Evolutionary conservation across 2,113 vertebrate genomes (phyloP).

Genomic region (Bettongia penicillata): DNA sequence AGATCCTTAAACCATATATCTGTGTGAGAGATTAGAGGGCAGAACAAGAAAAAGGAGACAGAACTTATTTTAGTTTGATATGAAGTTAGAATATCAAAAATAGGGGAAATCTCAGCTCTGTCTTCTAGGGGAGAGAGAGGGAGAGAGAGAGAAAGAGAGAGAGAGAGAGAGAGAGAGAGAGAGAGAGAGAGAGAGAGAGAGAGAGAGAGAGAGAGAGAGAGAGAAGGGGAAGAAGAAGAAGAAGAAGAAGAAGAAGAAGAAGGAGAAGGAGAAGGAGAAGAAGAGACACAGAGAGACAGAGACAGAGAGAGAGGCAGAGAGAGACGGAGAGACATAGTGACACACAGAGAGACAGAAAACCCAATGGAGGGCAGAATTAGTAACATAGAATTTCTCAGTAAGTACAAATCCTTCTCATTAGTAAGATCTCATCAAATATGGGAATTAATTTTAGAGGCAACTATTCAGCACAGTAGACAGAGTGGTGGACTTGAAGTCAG

Average conservation of each 20-base stretch:
- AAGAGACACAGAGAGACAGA: too few relatives aligned
- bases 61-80: not conserved
- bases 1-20: not conserved
- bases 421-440: not conserved
- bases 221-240: too few relatives aligned
- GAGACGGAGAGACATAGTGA: too few relatives aligned
- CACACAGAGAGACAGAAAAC: too few relatives aligned
- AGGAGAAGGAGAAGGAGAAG: too few relatives aligned
- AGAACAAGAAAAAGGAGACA: not conserved
- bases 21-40: not conserved
- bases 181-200: too few relatives aligned
- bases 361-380: not conserved
- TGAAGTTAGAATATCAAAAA: not conserved
- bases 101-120: not conserved
- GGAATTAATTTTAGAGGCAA: not conserved
- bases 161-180: too few relatives aligned
- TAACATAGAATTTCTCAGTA: not conserved
- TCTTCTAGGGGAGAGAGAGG: not conserved
- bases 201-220: too few relatives aligned
- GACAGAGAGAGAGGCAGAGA: too few relatives aligned
- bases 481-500: not conserved
- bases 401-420: not conserved
- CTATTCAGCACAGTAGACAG: not conserved
- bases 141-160: too few relatives aligned
- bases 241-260: too few relatives aligned